Percentiles rank a stretch among this genome's conserved stretches.
phyloP scores from a whole-genome alignment of 1,140 invertebrate genomes.

The Radopholus similis region DNA sequence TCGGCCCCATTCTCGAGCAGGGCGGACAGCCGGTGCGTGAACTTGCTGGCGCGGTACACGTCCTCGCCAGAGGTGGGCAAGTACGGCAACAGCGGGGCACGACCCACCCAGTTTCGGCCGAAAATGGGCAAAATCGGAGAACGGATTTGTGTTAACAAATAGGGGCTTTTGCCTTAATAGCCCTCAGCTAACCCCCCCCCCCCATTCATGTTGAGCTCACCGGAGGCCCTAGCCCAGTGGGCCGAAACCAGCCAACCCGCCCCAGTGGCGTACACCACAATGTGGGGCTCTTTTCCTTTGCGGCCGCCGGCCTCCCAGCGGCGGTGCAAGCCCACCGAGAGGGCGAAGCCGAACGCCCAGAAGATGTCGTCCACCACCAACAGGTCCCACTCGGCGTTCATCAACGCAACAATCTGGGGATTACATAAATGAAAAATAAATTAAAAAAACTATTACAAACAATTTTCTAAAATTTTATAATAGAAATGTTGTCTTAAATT shows the following conservation, averaged over 20 bases:
- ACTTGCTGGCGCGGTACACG: neutral
- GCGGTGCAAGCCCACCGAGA: neutral
- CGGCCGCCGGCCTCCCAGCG: neutral
- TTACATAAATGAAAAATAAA: neutral
- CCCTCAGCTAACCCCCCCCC: too few species aligned
- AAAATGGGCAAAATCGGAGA: too few species aligned
- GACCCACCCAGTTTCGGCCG: too few species aligned
- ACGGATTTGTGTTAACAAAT: too few species aligned
- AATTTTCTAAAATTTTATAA: too few species aligned
- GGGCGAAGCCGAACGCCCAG: conserved; percentile 16
- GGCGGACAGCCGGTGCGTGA: neutral
- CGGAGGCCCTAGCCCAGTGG: too few species aligned
- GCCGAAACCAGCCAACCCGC: neutral
- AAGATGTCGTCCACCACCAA: conserved; percentile 19
- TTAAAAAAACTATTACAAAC: too few species aligned
- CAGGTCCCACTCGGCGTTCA: conserved; percentile 20
- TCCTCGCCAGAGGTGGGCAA: neutral
- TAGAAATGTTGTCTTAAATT: too few species aligned
- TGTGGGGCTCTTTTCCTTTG: neutral
- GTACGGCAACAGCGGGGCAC: neutral
- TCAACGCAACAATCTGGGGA: conserved; percentile 1
- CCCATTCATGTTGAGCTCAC: too few species aligned
- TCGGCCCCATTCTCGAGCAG: neutral
- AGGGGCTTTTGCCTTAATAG: too few species aligned
- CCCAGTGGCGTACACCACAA: conserved; percentile 17